Base-by-base conservation (phyloP, 2,888 invertebrate genomes). In the Morinoia aosen region DNA sequence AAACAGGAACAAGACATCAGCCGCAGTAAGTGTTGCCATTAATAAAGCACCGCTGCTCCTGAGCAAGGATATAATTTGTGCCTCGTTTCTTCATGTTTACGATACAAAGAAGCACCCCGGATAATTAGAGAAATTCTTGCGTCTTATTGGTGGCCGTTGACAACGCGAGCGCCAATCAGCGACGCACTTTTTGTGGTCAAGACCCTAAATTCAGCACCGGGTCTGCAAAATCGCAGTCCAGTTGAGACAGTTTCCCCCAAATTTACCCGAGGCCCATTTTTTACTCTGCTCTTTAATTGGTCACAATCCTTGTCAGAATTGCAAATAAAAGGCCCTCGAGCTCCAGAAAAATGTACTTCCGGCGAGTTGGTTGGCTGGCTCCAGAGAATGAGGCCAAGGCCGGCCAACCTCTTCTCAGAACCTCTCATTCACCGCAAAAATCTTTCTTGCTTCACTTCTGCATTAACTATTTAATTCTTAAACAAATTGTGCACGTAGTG, bases 301-400 rank as follows among this genome's bases (percentile, higher is more conserved):
- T 76, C 76, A 76, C 76, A 76, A 76, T 76, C 76, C 76, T 76
- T 76, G 76, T 76, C 76, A 76, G 76, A 76, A 76, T 76, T 76
- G 76, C 76, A 76, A 76, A 76, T 76, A 76, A 76, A 76, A 25
- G 25, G 76, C 33, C 25, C 76, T 76, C 25, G 76, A 76, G 76
- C 76, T 76, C 76, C 25, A 33, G 76, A 76, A 76, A 76, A 76
- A 76, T 76, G 76, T 16, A 33, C 76, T 76, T 76, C 76, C 76
- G 76, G 76, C 76, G 76, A 61, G 61, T 61, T 61, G 61, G 76
- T 76, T 33, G 76, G 76, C 33, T 76, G 76, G 76, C 19, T 76
- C 76, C 33, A 8, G 76, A 76, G 76, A 76, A 19, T 33, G 33
- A 76, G 76, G 76, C 76, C 76, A 76, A 19, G 25, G 76, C 76